phyloP scores from a whole-genome alignment of 2,888 invertebrate genomes.

The Xiphydria camelus region DNA sequence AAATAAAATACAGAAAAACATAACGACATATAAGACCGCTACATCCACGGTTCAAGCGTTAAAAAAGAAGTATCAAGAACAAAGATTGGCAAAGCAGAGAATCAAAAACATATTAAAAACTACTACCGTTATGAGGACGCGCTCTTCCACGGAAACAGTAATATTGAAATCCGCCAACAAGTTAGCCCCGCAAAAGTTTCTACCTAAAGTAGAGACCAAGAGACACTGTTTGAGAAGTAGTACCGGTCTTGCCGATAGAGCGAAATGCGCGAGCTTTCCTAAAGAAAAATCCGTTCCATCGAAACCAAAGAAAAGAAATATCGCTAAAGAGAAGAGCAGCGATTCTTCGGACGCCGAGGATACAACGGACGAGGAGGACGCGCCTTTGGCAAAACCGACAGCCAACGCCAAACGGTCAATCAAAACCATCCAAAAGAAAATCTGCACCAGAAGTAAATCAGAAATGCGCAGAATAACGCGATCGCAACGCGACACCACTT shows the following conservation, averaged over 20 bases:
- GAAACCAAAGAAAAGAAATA: constrained; percentile 36
- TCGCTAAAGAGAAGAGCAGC: constrained; percentile 27
- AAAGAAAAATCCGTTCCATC: constrained; percentile 29
- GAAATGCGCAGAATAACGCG: constrained; percentile 52
- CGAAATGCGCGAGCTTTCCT: constrained; percentile 17
- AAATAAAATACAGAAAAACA: constrained; percentile 34
- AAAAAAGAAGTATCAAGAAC: constrained; percentile 65
- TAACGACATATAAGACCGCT: constrained; percentile 45
- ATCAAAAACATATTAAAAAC: constrained; percentile 49
- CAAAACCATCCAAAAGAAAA: constrained; percentile 38
- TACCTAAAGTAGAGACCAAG: constrained; percentile 34
- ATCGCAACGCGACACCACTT: constrained; percentile 34
- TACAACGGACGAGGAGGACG: constrained; percentile 16
- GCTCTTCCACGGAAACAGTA: constrained; percentile 52
- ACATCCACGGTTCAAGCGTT: constrained; percentile 61
- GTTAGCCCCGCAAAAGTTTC: constrained; percentile 36
- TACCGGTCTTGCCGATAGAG: constrained; percentile 27
- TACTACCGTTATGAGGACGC: constrained; percentile 58
- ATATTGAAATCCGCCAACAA: constrained; percentile 54
- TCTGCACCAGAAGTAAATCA: constrained; percentile 45
- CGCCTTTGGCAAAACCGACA: constrained; percentile 51
- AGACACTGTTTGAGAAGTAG: constrained; percentile 48
- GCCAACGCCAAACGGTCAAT: constrained; percentile 23
- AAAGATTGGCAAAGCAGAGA: constrained; percentile 62
- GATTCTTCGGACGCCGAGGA: constrained; percentile 29